Evolutionary conservation across 2,113 vertebrate species (phyloP).

Genomic region (Vulpes ferrilata): DNA sequence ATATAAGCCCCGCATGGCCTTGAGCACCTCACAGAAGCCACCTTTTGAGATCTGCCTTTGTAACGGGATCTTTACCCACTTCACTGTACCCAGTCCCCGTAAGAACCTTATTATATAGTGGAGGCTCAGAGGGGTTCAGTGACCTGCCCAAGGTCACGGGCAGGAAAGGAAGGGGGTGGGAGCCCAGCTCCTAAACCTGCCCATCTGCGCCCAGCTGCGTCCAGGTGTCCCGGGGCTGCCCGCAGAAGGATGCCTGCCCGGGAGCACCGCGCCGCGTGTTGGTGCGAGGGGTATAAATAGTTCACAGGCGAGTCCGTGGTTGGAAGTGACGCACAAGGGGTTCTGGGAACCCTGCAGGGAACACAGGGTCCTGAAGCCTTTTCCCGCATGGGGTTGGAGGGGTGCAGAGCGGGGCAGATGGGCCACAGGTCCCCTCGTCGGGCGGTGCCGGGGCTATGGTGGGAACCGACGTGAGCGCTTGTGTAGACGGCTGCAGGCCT

Average conservation of each 20-base stretch:
- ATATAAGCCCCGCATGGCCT: rapidly evolving
- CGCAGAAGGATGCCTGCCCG: neutral
- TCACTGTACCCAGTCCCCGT: neutral
- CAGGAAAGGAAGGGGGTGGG: neutral
- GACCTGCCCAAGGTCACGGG: slow-evolving; percentile 11
- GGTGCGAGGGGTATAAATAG: slow-evolving; percentile 66
- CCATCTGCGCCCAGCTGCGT: neutral
- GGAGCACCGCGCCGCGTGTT: neutral
- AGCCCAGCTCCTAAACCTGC: neutral
- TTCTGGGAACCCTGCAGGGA: neutral
- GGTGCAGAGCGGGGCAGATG: neutral
- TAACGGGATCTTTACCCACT: neutral
- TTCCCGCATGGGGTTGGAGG: rapidly evolving
- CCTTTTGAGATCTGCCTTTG: neutral
- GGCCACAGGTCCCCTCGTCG: neutral
- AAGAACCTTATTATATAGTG: neutral
- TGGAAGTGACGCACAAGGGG: neutral
- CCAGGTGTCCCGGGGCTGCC: neutral
- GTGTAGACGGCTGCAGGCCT: neutral
- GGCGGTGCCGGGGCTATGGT: neutral
- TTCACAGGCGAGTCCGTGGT: slow-evolving; percentile 56
- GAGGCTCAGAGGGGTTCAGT: slow-evolving; percentile 51
- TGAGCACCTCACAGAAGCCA: neutral
- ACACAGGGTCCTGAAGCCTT: neutral
- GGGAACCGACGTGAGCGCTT: neutral